Percentiles rank a stretch among this genome's conserved stretches.
Conservation (phyloP, 1,140 invertebrate genomes). For the Micrasema longulum region DNA sequence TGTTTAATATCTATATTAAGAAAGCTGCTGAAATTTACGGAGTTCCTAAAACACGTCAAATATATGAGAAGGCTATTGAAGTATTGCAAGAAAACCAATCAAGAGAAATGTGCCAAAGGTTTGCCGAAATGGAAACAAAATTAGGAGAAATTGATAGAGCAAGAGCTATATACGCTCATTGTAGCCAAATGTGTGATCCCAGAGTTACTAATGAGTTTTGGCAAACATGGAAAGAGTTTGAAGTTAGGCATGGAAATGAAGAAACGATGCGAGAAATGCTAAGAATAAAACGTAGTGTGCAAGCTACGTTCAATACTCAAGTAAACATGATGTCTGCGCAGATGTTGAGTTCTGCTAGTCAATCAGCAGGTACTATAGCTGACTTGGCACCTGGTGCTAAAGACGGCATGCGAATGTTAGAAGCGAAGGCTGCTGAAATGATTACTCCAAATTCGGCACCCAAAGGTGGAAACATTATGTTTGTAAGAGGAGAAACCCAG, state of each 20-base stretch:
- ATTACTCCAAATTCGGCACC: constrained; percentile 56
- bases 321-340: constrained; percentile 98
- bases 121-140: constrained; percentile 98
- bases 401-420: constrained; percentile 89
- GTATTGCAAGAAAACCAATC: constrained; percentile 90
- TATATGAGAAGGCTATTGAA: constrained; percentile 99
- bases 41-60: constrained; percentile 94
- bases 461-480: constrained; percentile 78
- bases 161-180: constrained; percentile 96
- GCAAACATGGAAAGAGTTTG: constrained; percentile 99
- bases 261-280: constrained; percentile 99
- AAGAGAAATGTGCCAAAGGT: constrained; percentile 95
- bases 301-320: constrained; percentile 97
- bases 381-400: constrained; percentile 77
- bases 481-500: constrained; percentile 89
- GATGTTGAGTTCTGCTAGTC: constrained; percentile 84
- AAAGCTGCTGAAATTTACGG: constrained; percentile 98
- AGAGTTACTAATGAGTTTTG: constrained; percentile 94
- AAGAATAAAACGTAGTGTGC: constrained; percentile 95
- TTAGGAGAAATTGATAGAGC: constrained; percentile 98
- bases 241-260: constrained; percentile 99
- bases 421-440: constrained; percentile 83
- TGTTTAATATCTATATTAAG: constrained; percentile 99
- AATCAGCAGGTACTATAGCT: constrained; percentile 73
- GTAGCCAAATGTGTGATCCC: constrained; percentile 99